A percentile compares a stretch with the other conserved stretches of the same genome.
Evolutionary conservation across 2,113 vertebrate genomes (phyloP).

Genomic region (Pelobates fuscus): DNA sequence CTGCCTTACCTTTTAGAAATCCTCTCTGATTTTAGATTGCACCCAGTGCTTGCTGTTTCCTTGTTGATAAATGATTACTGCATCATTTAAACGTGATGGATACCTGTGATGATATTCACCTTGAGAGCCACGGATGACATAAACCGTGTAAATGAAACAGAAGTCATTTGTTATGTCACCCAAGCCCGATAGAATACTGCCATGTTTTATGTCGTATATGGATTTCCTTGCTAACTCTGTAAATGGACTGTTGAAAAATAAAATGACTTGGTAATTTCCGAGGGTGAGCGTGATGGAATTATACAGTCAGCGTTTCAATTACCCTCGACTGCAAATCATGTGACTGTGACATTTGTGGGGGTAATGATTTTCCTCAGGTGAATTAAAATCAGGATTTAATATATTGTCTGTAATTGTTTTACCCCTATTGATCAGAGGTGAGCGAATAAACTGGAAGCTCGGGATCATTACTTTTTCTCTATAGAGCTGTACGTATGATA

Average conservation of each 20-base stretch:
- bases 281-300: conserved; percentile 16
- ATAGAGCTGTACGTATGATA: background rate
- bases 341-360: conserved; percentile 7
- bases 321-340: conserved; percentile 15
- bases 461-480: background rate
- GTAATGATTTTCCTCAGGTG: background rate
- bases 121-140: conserved; percentile 22
- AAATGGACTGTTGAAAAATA: conserved; percentile 5
- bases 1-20: background rate
- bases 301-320: conserved; percentile 19
- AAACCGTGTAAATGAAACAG: conserved; percentile 20
- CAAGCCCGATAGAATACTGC: background rate
- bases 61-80: conserved; percentile 40
- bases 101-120: conserved; percentile 49
- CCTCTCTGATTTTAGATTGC: conserved; percentile 7
- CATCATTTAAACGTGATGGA: conserved; percentile 25
- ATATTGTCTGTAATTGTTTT: conserved; percentile 24
- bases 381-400: conserved; percentile 12
- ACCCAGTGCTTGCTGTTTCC: conserved; percentile 10
- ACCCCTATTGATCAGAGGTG: conserved; percentile 31
- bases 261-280: background rate
- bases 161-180: conserved; percentile 31
- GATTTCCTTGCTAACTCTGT: background rate
- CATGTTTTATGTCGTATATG: background rate
- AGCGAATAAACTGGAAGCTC: background rate